Percentiles rank a stretch among this genome's conserved stretches.
Conservation (phyloP, 53 echinoderm and acorn worm species). For the Mesocentrotus franciscanus region DNA sequence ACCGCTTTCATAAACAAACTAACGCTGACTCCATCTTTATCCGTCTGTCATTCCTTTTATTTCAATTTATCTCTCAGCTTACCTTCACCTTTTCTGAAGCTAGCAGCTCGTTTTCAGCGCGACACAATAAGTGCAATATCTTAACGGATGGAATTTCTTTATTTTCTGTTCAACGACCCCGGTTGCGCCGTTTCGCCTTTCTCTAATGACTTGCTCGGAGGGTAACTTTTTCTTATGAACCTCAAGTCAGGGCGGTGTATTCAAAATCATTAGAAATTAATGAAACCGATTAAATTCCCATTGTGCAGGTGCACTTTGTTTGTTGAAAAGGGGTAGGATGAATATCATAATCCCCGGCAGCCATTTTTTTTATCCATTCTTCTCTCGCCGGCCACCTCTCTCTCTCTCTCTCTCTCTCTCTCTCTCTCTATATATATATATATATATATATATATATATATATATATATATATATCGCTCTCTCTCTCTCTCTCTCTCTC, state of each 20-base stretch:
- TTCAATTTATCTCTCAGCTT: neutral
- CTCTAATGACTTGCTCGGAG: slow-evolving; percentile 29
- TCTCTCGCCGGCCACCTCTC: neutral
- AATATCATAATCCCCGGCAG: neutral
- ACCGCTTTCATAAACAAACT: neutral
- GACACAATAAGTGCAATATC: neutral
- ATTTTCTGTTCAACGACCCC: neutral
- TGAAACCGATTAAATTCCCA: slow-evolving; percentile 21
- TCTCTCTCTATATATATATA: too few species aligned
- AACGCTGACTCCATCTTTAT: neutral
- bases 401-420: neutral
- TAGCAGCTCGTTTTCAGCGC: neutral
- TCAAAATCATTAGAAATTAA: slow-evolving; percentile 31
- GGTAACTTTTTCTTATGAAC: neutral
- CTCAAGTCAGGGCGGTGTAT: neutral
- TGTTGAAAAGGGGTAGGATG: slow-evolving; percentile 7
- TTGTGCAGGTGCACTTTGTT: slow-evolving; percentile 23
- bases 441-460: too few species aligned
- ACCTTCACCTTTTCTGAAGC: neutral
- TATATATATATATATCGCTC: too few species aligned
- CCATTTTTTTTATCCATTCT: neutral
- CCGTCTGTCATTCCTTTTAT: neutral
- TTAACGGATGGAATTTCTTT: neutral
- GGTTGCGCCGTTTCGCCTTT: neutral
- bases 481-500: neutral